Percentiles rank a stretch among this genome's conserved stretches.
Evolutionary conservation across 2,113 vertebrate genomes (phyloP).

Genomic region (Diglossa brunneiventris): DNA sequence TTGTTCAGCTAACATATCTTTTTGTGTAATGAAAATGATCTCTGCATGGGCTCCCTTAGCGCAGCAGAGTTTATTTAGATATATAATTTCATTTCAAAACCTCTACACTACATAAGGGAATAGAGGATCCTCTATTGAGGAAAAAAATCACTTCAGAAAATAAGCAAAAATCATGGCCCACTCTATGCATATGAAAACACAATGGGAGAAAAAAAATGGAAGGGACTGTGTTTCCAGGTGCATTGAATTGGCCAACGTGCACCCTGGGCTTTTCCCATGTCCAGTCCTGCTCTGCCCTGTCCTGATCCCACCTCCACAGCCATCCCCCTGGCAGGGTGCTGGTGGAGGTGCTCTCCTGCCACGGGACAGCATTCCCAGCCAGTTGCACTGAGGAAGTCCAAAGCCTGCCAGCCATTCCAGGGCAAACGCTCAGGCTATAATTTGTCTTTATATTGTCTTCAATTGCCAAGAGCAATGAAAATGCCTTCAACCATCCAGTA

Average conservation of each 20-base stretch:
- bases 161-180: background rate
- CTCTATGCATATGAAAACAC: background rate
- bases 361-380: background rate
- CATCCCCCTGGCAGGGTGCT: background rate
- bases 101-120: background rate
- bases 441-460: background rate
- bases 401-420: background rate
- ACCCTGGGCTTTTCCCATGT: accelerated
- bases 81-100: conserved; percentile 1
- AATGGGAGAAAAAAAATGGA: background rate
- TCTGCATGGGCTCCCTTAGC: background rate
- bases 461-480: background rate
- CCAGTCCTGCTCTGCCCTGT: background rate
- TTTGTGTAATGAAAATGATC: background rate
- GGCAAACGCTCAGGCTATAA: background rate
- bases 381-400: background rate
- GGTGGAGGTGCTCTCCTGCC: background rate
- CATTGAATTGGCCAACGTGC: accelerated
- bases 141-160: background rate
- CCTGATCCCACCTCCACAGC: background rate
- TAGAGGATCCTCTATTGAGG: background rate
- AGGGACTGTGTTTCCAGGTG: background rate
- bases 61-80: background rate
- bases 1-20: conserved; percentile 7
- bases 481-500: background rate